Conservation (phyloP, 2,888 invertebrate genomes). For the Drosophila yooni region DNA sequence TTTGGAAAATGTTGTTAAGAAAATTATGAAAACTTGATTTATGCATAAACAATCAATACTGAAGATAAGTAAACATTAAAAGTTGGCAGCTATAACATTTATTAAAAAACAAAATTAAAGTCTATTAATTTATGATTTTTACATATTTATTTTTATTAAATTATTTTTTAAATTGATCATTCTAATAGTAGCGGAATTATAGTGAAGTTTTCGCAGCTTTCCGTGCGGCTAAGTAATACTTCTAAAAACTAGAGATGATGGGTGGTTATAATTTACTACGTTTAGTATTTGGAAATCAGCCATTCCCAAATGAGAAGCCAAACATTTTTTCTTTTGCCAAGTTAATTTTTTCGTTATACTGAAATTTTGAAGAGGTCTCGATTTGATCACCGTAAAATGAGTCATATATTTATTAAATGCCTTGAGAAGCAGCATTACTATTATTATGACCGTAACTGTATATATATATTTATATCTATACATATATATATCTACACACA, state of each 20-base stretch:
- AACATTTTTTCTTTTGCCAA: background rate
- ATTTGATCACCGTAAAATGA: background rate
- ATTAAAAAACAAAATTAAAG: background rate
- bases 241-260: background rate
- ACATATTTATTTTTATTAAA: background rate
- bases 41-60: too few relatives aligned
- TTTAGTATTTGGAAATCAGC: background rate
- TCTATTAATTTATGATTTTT: background rate
- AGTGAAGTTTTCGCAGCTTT: background rate
- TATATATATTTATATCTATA: background rate
- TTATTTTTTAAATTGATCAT: background rate
- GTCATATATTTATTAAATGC: background rate
- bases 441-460: background rate
- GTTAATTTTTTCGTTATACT: background rate
- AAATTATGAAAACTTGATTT: background rate
- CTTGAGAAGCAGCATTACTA: background rate
- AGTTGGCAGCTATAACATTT: background rate
- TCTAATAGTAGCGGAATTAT: background rate
- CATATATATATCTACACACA: constrained; percentile 15
- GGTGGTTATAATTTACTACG: background rate
- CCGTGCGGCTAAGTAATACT: background rate
- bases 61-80: background rate
- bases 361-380: background rate
- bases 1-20: background rate
- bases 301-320: background rate